These are phyloP conservation scores for Agriopis marginaria DNA, from an alignment of 2,888 invertebrate species.

Conservation along the genomic window DNA sequence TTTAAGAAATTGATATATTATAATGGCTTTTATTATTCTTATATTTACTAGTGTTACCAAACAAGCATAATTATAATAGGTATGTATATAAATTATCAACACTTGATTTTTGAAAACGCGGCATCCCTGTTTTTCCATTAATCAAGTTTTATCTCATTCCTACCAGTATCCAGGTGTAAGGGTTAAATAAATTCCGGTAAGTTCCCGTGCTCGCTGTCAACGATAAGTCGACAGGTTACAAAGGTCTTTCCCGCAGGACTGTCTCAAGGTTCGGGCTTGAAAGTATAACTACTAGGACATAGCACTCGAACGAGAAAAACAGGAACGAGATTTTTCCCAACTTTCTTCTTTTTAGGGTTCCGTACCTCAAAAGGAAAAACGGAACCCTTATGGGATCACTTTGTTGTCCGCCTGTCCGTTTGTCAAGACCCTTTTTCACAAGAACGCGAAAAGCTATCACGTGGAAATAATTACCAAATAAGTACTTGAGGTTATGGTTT, in stretches of 20 bases:
- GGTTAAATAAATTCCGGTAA: slow-evolving; percentile 12
- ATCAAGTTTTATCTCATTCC: slow-evolving; percentile 12
- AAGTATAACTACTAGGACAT: neutral
- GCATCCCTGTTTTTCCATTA: neutral
- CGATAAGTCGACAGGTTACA: slow-evolving; percentile 27
- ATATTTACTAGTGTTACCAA: no score
- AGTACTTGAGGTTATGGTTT: no score
- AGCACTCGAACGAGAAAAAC: neutral
- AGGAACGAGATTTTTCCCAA: neutral
- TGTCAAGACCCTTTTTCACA: no score
- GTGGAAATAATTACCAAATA: no score
- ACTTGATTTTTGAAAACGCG: neutral
- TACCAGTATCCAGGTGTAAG: neutral
- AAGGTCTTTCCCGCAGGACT: slow-evolving; percentile 21
- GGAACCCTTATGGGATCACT: neutral
- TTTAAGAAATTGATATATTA: neutral
- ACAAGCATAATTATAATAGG: no score
- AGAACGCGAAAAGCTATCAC: no score
- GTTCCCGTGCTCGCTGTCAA: slow-evolving; percentile 5
- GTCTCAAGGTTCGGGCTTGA: neutral
- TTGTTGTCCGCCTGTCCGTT: no score
- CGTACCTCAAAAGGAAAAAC: neutral
- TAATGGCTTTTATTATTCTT: no score
- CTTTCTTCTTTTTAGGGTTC: neutral
- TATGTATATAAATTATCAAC: neutral